These are phyloP conservation scores for Selene dorsalis DNA, from an alignment of 2,797 vertebrate genomes.

Conservation along the genomic window DNA sequence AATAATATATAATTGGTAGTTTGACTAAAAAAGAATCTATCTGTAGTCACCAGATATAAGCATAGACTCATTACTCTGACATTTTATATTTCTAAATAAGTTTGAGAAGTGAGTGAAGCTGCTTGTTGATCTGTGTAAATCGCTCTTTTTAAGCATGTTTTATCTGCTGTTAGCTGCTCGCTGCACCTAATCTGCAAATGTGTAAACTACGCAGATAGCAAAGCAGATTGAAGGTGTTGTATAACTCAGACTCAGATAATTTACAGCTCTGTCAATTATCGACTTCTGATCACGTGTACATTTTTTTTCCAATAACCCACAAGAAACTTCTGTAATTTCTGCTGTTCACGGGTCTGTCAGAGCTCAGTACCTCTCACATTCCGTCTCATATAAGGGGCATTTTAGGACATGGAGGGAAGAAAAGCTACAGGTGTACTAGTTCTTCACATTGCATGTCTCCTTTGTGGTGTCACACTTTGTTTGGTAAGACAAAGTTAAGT, in stretches of 20 bases:
- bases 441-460: slow-evolving; percentile 55
- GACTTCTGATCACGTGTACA: slow-evolving; percentile 28
- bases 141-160: background rate
- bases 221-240: slow-evolving; percentile 18
- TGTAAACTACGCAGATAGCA: slow-evolving; percentile 46
- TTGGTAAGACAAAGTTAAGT: slow-evolving; percentile 73
- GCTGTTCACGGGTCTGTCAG: background rate
- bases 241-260: slow-evolving; percentile 37
- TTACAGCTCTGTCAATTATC: slow-evolving; percentile 74
- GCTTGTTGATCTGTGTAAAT: background rate
- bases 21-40: too few species aligned
- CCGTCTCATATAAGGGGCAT: background rate
- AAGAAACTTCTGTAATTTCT: slow-evolving; percentile 2
- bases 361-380: background rate
- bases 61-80: too few species aligned
- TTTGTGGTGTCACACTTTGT: slow-evolving; percentile 54
- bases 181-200: slow-evolving; percentile 24
- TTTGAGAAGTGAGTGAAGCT: background rate
- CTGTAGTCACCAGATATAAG: too few species aligned
- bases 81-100: too few species aligned
- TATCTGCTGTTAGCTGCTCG: background rate
- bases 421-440: slow-evolving; percentile 7
- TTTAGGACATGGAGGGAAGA: slow-evolving; percentile 62
- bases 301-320: slow-evolving; percentile 4
- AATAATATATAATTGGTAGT: too few species aligned